Evolutionary conservation across 2,797 vertebrate genomes (phyloP).

Genomic region (Melanogrammus aeglefinus): DNA sequence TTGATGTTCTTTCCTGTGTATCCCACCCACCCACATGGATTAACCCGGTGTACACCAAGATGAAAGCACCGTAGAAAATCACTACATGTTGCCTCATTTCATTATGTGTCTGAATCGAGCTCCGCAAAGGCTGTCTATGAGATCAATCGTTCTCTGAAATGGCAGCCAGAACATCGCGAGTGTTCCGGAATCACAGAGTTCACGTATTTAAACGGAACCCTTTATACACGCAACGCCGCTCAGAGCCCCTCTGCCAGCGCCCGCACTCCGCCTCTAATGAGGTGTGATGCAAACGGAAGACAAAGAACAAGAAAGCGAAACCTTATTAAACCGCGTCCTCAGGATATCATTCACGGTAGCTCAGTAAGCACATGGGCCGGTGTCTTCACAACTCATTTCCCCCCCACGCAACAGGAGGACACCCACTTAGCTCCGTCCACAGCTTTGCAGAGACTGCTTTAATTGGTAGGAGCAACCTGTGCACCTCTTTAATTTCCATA

Average conservation of each 20-base stretch:
- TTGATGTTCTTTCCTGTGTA: not conserved
- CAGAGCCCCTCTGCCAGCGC: not conserved
- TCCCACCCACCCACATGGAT: not conserved
- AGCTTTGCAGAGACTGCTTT: not conserved
- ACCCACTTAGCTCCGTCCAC: slow-evolving; percentile 15
- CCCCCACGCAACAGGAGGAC: slow-evolving; percentile 7
- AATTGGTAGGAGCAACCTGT: slow-evolving; percentile 64
- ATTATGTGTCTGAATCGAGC: not conserved
- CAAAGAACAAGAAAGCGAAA: not conserved
- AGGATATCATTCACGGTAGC: slow-evolving; percentile 59
- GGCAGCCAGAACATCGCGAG: not conserved
- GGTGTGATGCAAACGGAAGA: slow-evolving; percentile 1
- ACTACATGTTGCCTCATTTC: not conserved
- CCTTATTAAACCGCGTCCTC: slow-evolving; percentile 63
- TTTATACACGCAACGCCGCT: not conserved
- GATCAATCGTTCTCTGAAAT: not conserved
- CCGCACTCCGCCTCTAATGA: not conserved
- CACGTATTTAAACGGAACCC: not conserved
- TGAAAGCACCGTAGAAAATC: not conserved
- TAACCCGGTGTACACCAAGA: not conserved
- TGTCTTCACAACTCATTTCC: slow-evolving; percentile 49
- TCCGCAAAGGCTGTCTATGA: not conserved
- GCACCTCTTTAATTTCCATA: slow-evolving; percentile 62
- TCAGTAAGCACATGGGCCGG: slow-evolving; percentile 46
- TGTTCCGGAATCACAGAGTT: not conserved